These are phyloP conservation scores for Diachasmimorpha longicaudata DNA, from an alignment of 1,140 invertebrate species.

Conservation along the genomic window DNA sequence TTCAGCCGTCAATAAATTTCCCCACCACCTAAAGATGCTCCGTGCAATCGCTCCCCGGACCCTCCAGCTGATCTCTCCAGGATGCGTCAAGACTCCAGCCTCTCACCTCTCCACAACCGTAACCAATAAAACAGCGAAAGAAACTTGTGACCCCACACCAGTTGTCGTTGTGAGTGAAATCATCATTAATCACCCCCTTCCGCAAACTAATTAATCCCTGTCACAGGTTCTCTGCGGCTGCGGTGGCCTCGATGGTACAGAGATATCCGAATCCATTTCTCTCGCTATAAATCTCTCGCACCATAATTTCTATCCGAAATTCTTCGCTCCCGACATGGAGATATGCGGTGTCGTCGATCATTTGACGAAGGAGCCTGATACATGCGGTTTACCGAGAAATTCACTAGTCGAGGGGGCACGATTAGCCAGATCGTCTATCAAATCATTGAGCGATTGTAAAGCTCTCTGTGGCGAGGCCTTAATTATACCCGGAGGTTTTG, in stretches of 20 bases:
- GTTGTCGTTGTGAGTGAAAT: background rate
- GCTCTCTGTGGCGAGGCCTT: constrained; percentile 60
- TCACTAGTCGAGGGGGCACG: constrained; percentile 68
- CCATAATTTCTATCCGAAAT: constrained; percentile 58
- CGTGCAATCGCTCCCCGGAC: background rate
- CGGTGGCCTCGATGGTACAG: constrained; percentile 69
- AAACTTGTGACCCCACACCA: background rate
- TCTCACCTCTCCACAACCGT: background rate
- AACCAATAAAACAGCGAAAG: background rate
- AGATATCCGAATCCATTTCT: constrained; percentile 68
- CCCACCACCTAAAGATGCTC: background rate
- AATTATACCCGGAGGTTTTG: constrained; percentile 71
- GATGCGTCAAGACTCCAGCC: background rate
- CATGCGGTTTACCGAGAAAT: constrained; percentile 54
- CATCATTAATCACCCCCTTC: background rate
- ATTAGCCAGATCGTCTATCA: constrained; percentile 64
- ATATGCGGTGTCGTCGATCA: constrained; percentile 68
- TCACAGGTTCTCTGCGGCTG: constrained; percentile 67
- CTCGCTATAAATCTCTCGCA: constrained; percentile 64
- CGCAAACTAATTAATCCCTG: background rate
- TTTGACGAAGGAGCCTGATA: constrained; percentile 50
- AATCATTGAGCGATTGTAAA: constrained; percentile 60
- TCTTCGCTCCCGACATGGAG: constrained; percentile 66
- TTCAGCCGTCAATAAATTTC: too few relatives aligned
- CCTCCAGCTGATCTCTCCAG: background rate